Evolutionary conservation across 2,797 vertebrate species (phyloP).

Genomic region (Falco peregrinus): DNA sequence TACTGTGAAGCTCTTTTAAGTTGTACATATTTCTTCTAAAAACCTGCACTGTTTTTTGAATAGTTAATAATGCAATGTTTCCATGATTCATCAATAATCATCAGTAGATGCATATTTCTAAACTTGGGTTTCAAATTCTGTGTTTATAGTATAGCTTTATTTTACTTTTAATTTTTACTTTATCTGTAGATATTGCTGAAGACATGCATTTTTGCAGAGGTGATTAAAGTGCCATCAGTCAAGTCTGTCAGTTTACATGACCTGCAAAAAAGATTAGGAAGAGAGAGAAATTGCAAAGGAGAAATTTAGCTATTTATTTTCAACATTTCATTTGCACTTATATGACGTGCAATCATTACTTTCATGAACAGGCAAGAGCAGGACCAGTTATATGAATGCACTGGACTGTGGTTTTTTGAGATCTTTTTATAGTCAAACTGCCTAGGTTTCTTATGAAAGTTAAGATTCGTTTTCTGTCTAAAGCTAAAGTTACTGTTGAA

Average conservation of each 20-base stretch:
- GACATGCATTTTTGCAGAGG: neutral
- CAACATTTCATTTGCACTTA: neutral
- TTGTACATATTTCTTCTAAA: neutral
- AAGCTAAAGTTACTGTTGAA: slow-evolving; percentile 14
- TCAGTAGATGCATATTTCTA: neutral
- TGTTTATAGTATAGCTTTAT: neutral
- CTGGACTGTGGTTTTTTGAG: neutral
- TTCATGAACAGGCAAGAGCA: neutral
- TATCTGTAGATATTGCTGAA: neutral
- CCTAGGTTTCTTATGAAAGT: neutral
- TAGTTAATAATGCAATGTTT: neutral
- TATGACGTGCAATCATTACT: neutral
- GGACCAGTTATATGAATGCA: neutral
- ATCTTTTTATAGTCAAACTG: neutral
- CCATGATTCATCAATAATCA: neutral
- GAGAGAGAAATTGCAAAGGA: neutral
- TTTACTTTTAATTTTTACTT: neutral
- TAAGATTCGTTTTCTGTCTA: neutral
- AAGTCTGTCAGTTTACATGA: neutral
- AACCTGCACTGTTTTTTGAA: neutral
- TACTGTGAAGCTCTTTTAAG: neutral
- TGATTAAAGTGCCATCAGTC: neutral
- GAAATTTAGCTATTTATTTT: neutral
- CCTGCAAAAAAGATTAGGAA: neutral
- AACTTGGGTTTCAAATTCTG: neutral